Conservation (phyloP, 1,140 invertebrate species). For the Ceratosolen fusciceps region DNA sequence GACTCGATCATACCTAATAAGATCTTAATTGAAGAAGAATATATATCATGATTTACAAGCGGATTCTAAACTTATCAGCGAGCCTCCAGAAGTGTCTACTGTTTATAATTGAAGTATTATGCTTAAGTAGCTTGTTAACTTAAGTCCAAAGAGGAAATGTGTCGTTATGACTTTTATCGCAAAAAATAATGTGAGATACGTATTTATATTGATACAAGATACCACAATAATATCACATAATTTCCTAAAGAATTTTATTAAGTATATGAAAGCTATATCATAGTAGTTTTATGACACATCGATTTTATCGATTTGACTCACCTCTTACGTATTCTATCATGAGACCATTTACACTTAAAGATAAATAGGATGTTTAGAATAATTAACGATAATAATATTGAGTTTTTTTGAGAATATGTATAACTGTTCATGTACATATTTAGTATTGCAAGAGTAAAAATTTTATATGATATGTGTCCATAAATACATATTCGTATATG, state of each 20-base stretch:
- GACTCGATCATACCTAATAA: neutral
- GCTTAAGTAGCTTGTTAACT: neutral
- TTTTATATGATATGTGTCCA: no score
- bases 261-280: neutral
- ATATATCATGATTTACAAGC: neutral
- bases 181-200: neutral
- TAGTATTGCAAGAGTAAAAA: no score
- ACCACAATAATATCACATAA: neutral
- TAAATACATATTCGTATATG: no score
- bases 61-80: neutral
- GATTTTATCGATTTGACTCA: no score
- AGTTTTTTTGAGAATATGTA: no score
- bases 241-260: neutral
- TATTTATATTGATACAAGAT: neutral
- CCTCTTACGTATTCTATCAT: neutral
- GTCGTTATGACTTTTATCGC: neutral
- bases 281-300: neutral
- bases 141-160: neutral
- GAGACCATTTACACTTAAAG: neutral
- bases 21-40: constrained; percentile 3
- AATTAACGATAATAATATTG: neutral
- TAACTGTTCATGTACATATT: no score
- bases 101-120: neutral
- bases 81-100: neutral
- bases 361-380: neutral